Percentiles rank a stretch among this genome's conserved stretches.
These are phyloP conservation scores for Oostethus manadensis DNA, from an alignment of 2,113 vertebrate species.

Conservation along the genomic window DNA sequence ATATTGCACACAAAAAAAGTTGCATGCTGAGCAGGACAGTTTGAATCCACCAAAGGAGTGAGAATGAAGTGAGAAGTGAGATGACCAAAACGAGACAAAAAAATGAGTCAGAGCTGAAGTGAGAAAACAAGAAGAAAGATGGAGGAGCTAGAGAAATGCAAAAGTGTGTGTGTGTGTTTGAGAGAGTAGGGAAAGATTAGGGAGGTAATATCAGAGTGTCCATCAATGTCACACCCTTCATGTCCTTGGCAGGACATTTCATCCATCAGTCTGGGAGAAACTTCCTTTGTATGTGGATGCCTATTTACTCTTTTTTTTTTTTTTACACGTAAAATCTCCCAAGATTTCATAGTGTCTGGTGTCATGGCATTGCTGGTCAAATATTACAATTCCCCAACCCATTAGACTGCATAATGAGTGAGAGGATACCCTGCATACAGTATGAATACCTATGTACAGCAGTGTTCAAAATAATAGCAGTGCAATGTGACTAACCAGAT, in stretches of 20 bases:
- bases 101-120: constrained; percentile 19
- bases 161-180: constrained; percentile 10
- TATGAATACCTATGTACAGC: too few relatives aligned
- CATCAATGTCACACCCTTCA: constrained; percentile 61
- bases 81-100: constrained; percentile 14
- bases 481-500: too few relatives aligned
- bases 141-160: constrained; percentile 14
- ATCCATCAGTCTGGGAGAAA: constrained; percentile 49
- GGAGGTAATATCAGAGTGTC: constrained; percentile 65
- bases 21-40: background rate
- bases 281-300: constrained; percentile 25
- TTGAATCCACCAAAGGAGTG: constrained; percentile 26
- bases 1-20: background rate
- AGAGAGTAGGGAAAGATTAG: constrained; percentile 49
- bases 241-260: constrained; percentile 63
- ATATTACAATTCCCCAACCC: background rate
- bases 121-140: constrained; percentile 20
- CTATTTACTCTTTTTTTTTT: constrained; percentile 15
- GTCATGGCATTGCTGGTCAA: constrained; percentile 8
- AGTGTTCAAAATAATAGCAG: too few relatives aligned
- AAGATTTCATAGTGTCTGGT: constrained; percentile 5
- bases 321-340: constrained; percentile 12
- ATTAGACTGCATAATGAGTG: background rate
- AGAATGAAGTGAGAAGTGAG: constrained; percentile 16
- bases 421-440: too few relatives aligned